These are phyloP conservation scores for Temnothorax longispinosus DNA, from an alignment of 1,140 invertebrate species.

Conservation along the genomic window DNA sequence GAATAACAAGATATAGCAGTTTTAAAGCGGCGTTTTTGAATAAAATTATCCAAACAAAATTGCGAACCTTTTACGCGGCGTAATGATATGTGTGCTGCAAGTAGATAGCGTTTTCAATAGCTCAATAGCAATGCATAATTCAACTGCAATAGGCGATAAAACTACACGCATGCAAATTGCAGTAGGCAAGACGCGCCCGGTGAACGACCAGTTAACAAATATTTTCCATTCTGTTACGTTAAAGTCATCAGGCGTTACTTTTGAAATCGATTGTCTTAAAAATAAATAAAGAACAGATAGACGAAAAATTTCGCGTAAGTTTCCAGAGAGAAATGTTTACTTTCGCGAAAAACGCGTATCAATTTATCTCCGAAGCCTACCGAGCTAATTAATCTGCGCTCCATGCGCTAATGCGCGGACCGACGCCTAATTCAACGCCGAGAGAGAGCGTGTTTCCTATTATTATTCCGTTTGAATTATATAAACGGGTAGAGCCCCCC, in stretches of 20 bases:
- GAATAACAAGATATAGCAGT: not conserved
- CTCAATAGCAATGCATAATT: slow-evolving; percentile 40
- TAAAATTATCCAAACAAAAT: slow-evolving; percentile 27
- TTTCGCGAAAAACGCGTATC: not conserved
- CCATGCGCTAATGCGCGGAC: not conserved
- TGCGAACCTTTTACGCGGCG: not conserved
- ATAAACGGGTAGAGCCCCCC: slow-evolving; percentile 8
- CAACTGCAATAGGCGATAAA: slow-evolving; percentile 3
- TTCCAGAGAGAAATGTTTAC: not conserved
- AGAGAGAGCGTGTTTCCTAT: not conserved
- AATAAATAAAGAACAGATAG: not conserved
- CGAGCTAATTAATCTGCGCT: not conserved
- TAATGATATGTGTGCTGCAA: not conserved
- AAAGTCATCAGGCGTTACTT: not conserved
- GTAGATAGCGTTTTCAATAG: slow-evolving; percentile 30
- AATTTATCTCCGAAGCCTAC: not conserved
- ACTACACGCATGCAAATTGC: slow-evolving; percentile 16
- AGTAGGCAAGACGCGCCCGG: not conserved
- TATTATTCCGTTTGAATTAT: slow-evolving; percentile 44
- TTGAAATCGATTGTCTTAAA: not conserved
- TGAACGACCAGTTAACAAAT: slow-evolving; percentile 21
- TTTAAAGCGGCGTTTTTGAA: not conserved
- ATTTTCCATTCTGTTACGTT: not conserved
- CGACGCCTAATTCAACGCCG: not conserved
- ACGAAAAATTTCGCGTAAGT: not conserved